These are phyloP conservation scores for Leucozona laternaria DNA, from an alignment of 2,888 invertebrate genomes.

Conservation along the genomic window DNA sequence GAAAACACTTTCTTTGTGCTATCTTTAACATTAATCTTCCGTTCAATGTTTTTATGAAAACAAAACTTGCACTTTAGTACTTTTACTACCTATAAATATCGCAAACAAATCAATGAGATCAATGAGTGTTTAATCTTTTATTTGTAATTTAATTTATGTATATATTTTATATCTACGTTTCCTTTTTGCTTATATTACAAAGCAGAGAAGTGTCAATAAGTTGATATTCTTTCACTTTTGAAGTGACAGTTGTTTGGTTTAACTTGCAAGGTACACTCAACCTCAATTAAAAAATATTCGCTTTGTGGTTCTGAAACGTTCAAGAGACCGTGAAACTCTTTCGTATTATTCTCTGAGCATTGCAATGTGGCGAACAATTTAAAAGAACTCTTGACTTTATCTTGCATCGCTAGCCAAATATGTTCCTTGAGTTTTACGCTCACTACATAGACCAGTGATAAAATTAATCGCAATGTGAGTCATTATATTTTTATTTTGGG, in stretches of 20 bases:
- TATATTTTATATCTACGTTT: background rate
- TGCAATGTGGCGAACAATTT: constrained; percentile 67
- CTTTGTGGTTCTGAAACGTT: constrained; percentile 60
- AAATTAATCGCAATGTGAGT: constrained; percentile 13
- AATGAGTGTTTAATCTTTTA: background rate
- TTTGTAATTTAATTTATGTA: background rate
- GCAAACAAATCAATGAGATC: background rate
- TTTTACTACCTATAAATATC: background rate
- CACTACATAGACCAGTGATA: constrained; percentile 30
- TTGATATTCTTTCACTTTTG: constrained; percentile 51
- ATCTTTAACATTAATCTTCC: no score
- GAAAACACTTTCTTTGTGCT: no score
- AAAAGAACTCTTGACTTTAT: constrained; percentile 68
- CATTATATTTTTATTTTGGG: background rate
- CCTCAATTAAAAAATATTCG: constrained; percentile 71
- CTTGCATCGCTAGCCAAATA: constrained; percentile 46
- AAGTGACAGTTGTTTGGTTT: constrained; percentile 54
- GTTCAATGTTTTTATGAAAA: no score
- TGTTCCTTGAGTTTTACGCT: constrained; percentile 39
- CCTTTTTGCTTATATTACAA: background rate
- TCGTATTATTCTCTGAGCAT: constrained; percentile 52
- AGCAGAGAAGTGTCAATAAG: constrained; percentile 57
- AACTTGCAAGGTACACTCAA: constrained; percentile 56
- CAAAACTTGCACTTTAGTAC: background rate
- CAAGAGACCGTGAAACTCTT: constrained; percentile 67